Base-by-base conservation (phyloP, 53 echinoderm and acorn worm species). In the Henricia sp. region DNA sequence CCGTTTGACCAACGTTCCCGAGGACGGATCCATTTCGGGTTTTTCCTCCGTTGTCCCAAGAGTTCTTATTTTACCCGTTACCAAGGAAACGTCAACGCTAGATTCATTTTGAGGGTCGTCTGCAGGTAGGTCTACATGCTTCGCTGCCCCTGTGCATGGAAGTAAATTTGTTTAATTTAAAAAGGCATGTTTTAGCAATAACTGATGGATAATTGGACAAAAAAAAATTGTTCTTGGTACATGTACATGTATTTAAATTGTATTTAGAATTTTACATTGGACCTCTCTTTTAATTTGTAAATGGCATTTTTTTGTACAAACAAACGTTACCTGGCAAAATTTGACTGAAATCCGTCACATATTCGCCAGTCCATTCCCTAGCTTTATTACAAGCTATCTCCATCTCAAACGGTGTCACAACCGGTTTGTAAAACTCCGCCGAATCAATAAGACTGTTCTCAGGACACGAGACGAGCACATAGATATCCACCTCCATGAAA, bases 331-430 rank as follows among this genome's bases (percentile, higher is more conserved):
- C 99, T 80, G 99, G 99, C 17, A 99, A 36, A 39, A 94, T 56
- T 50, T 92, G 77, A 21, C 91, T 76, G 71, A 99, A 99, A 58
- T 99, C 99, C 29, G 99, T 94, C 36, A 90, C 74, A 43, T 94
- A 99, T 29, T 92, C 93, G 12, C 99, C 99, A 0, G 94, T 99
- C 99, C 99, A 99, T 70, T 99, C 99, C 32, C 99, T 85, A 12
- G 94, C 92, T 50, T 82, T 72, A 67, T 99, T 99, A 53, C 93
- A 99, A 24, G 99, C 99, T 11, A 99, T 69, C 67, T 99, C 99
- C 94, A 99, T 92, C 84, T 99, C 99, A 83, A 84, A 99, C 0
- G 99, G 99, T 3, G 99, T 99, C 17, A 99, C 91, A 5, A 99
- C 92, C 3, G 99, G 99, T 25, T 91, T 87, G 75, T 99, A 99